phyloP scores from a whole-genome alignment of 2,113 vertebrate species.

The Gavialis gangeticus region DNA sequence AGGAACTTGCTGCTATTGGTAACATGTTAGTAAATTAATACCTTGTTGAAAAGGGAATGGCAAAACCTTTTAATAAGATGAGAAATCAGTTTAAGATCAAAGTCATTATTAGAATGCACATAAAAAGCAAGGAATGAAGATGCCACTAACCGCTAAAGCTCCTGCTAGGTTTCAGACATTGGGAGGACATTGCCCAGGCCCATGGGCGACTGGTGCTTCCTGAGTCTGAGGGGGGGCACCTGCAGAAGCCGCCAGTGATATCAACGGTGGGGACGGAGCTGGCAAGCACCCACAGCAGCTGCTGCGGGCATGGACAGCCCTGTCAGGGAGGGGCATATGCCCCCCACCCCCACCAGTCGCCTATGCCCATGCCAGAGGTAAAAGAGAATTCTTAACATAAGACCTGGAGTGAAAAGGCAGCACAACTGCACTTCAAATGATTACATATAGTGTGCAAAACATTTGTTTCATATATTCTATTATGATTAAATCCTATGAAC shows the following conservation, averaged over 20 bases:
- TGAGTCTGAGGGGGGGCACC: no score
- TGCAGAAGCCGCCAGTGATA: no score
- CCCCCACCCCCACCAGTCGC: no score
- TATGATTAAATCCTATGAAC: background rate
- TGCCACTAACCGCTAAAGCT: background rate
- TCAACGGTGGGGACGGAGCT: no score
- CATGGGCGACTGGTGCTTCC: no score
- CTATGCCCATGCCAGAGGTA: background rate
- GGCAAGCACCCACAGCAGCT: no score
- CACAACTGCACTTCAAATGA: background rate
- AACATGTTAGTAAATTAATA: background rate
- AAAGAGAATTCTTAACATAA: background rate
- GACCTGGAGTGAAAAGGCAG: background rate
- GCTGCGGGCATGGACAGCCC: no score
- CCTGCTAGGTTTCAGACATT: background rate
- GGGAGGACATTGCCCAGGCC: background rate
- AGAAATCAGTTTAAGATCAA: constrained; percentile 17
- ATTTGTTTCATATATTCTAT: background rate
- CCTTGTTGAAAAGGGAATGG: background rate
- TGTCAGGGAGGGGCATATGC: no score
- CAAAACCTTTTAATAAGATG: background rate
- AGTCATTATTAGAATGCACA: constrained; percentile 8
- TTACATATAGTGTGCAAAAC: background rate
- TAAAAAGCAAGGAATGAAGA: constrained; percentile 9
- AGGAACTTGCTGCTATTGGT: background rate